Evolutionary conservation across 2,113 vertebrate species (phyloP).

Genomic region (Ptychochromis oligacanthus): DNA sequence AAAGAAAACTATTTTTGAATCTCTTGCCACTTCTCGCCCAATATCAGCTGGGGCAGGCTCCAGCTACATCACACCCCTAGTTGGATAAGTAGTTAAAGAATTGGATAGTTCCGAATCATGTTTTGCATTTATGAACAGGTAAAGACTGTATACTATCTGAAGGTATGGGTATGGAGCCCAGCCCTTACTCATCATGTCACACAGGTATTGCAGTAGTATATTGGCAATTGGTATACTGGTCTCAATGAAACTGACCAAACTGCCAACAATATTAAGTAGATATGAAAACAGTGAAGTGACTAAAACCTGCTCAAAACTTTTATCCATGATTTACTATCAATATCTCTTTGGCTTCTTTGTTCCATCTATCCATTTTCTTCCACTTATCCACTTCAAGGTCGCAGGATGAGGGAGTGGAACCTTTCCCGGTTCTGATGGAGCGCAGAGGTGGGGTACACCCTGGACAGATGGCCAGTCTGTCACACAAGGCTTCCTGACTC

Average conservation of each 20-base stretch:
- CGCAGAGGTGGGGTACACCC: background rate
- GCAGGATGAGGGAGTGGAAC: background rate
- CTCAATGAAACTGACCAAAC: background rate
- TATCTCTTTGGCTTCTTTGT: background rate
- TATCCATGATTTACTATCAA: background rate
- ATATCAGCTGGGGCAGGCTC: background rate
- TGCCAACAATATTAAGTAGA: background rate
- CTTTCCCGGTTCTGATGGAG: background rate
- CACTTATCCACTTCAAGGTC: background rate
- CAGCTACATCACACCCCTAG: background rate
- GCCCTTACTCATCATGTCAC: background rate
- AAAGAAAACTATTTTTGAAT: background rate
- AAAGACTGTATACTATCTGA: background rate
- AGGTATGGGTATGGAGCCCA: background rate
- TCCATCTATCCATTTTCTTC: background rate
- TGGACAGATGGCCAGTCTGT: background rate
- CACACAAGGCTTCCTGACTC: no score
- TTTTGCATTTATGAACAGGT: background rate
- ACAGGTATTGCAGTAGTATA: background rate
- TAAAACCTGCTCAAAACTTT: background rate
- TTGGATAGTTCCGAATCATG: background rate
- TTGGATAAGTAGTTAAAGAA: background rate
- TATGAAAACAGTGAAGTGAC: background rate
- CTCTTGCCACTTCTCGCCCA: background rate
- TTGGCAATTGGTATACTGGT: background rate